Evolutionary conservation across 1,140 invertebrate species (phyloP).

Genomic region (Stegodyphus mimosarum): DNA sequence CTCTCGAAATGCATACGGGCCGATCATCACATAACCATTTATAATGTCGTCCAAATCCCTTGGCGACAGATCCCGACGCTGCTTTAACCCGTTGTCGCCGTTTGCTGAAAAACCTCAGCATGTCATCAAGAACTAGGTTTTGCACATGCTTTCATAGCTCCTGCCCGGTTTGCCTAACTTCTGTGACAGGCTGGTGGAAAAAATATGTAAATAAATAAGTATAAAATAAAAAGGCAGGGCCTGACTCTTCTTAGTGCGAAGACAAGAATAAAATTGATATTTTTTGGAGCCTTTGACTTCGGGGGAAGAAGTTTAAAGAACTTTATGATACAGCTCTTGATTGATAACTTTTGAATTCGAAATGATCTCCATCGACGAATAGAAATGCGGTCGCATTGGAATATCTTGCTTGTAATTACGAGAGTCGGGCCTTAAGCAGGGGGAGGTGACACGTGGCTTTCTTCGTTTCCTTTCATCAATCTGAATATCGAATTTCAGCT

Average conservation of each 20-base stretch:
- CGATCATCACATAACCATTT: conserved; percentile 54
- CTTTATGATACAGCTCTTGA: conserved; percentile 23
- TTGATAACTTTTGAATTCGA: conserved; percentile 50
- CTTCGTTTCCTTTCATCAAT: too few relatives aligned
- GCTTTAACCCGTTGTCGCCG: conserved; percentile 38
- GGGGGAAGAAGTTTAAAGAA: conserved; percentile 24
- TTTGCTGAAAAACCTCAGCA: conserved; percentile 1
- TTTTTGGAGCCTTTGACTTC: conserved; percentile 46
- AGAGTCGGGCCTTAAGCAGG: too few relatives aligned
- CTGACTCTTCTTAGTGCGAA: conserved; percentile 24
- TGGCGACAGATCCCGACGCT: conserved; percentile 11
- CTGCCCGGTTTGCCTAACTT: background rate
- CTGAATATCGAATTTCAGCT: too few relatives aligned
- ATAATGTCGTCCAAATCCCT: conserved; percentile 52
- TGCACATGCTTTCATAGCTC: background rate
- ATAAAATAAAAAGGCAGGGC: conserved; percentile 10
- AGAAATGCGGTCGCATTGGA: too few relatives aligned
- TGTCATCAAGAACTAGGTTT: conserved; percentile 20
- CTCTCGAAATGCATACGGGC: background rate
- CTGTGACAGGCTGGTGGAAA: background rate
- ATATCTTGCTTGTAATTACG: too few relatives aligned
- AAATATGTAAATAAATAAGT: conserved; percentile 34
- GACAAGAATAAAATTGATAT: conserved; percentile 53
- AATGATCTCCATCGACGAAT: background rate
- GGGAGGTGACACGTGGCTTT: too few relatives aligned